Percentiles rank a stretch among this genome's conserved stretches.
phyloP scores from a whole-genome alignment of 2,113 vertebrate species.

The Brachyhypopomus occidentalis region DNA sequence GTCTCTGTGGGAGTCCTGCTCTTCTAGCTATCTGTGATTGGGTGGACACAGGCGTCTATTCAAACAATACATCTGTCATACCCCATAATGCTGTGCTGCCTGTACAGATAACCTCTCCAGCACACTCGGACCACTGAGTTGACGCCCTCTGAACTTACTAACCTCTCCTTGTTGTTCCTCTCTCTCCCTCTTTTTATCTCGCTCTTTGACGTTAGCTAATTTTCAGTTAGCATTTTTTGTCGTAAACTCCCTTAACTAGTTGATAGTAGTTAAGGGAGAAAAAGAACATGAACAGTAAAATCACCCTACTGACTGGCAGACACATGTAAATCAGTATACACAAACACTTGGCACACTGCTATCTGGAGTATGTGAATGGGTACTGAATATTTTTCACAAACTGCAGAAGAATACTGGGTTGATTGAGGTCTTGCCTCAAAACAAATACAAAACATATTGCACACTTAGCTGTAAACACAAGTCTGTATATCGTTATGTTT shows the following conservation, averaged over 20 bases:
- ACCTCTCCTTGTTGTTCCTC: background rate
- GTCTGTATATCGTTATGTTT: too few relatives aligned
- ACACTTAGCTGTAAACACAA: too few relatives aligned
- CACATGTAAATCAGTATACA: too few relatives aligned
- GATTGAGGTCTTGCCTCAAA: too few relatives aligned
- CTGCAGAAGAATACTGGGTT: too few relatives aligned
- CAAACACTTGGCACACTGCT: too few relatives aligned
- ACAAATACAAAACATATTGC: too few relatives aligned
- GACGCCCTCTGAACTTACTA: background rate
- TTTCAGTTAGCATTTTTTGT: background rate
- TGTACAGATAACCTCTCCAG: background rate
- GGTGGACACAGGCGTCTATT: background rate
- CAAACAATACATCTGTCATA: constrained; percentile 41
- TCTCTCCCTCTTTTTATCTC: background rate
- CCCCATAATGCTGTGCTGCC: constrained; percentile 23
- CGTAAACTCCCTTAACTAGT: background rate
- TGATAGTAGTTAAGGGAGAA: too few relatives aligned
- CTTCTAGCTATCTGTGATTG: constrained; percentile 5
- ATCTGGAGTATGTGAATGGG: too few relatives aligned
- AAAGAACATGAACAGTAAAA: too few relatives aligned
- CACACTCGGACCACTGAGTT: background rate
- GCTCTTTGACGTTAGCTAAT: background rate
- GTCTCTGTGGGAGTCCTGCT: constrained; percentile 5
- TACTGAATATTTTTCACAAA: too few relatives aligned
- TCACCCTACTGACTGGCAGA: too few relatives aligned